Evolutionary conservation across 92 coral and sea anemone genomes (phyloP).

Genomic region (Paragorgia papillata): DNA sequence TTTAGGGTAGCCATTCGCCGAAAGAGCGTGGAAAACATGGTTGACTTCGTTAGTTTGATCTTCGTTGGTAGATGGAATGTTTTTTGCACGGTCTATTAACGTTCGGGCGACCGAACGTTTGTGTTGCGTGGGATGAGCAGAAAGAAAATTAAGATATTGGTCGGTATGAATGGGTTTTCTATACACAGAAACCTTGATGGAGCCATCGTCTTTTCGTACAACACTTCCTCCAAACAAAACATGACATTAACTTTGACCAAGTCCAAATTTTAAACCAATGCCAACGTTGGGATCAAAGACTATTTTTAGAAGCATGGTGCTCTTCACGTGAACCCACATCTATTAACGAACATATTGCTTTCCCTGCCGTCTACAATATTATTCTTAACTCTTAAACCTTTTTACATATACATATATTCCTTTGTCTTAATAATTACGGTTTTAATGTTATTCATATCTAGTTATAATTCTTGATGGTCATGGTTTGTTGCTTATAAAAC

Average conservation of each 20-base stretch:
- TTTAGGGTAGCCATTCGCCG: background rate
- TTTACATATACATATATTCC: too few relatives aligned
- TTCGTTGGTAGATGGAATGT: slow-evolving; percentile 45
- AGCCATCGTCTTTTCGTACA: slow-evolving; percentile 19
- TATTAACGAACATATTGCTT: slow-evolving; percentile 33
- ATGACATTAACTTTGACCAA: slow-evolving; percentile 1
- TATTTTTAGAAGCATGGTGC: slow-evolving; percentile 27
- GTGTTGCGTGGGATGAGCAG: slow-evolving; percentile 46
- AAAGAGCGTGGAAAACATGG: background rate
- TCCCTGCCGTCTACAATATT: too few relatives aligned
- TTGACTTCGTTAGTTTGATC: slow-evolving; percentile 23
- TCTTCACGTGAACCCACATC: slow-evolving; percentile 5
- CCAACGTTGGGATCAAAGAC: slow-evolving; percentile 15
- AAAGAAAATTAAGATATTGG: slow-evolving; percentile 50
- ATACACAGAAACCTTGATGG: slow-evolving; percentile 30
- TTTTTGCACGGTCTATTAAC: slow-evolving; percentile 46
- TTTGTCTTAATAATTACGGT: too few relatives aligned
- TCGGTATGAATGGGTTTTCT: slow-evolving; percentile 51
- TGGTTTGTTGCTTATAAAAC: too few relatives aligned
- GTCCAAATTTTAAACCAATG: slow-evolving; percentile 6
- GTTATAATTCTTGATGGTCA: too few relatives aligned
- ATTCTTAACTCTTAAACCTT: too few relatives aligned
- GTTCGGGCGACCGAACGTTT: slow-evolving; percentile 50
- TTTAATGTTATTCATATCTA: too few relatives aligned
- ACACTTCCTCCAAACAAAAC: slow-evolving; percentile 3